Percentiles rank a stretch among this genome's conserved stretches.
These are phyloP conservation scores for Eupithecia vulgata DNA, from an alignment of 2,888 invertebrate species.

Conservation along the genomic window DNA sequence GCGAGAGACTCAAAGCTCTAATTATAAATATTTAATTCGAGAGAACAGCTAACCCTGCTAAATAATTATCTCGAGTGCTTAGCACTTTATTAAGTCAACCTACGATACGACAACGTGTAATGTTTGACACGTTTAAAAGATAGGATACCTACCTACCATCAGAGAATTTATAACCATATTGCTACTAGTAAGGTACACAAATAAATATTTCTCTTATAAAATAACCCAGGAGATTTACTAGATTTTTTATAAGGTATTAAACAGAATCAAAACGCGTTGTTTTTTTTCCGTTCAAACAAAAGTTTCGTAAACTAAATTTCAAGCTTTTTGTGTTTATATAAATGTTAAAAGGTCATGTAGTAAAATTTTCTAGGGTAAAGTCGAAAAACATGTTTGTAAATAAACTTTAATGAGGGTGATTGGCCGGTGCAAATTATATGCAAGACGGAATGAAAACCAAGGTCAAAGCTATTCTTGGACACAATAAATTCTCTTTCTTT, in stretches of 20 bases:
- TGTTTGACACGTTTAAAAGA: neutral
- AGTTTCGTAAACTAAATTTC: neutral
- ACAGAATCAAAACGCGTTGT: neutral
- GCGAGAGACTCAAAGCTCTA: conserved; percentile 24
- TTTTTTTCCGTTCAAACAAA: neutral
- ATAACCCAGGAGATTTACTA: too few species aligned
- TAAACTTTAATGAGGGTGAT: neutral
- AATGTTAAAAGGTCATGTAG: neutral
- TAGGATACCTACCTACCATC: neutral
- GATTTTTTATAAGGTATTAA: too few species aligned
- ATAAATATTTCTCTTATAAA: neutral
- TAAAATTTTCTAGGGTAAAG: neutral
- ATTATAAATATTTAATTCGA: conserved; percentile 29
- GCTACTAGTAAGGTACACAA: neutral
- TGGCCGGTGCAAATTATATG: neutral
- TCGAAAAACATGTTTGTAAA: conserved; percentile 5
- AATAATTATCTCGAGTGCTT: conserved; percentile 26
- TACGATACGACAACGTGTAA: neutral
- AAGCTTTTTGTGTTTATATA: neutral
- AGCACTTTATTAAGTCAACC: conserved; percentile 13
- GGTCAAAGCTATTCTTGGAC: neutral
- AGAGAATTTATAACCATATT: neutral
- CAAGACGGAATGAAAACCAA: neutral
- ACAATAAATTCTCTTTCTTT: neutral
- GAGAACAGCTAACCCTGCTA: conserved; percentile 29